These are phyloP conservation scores for Cyclophora albipunctata DNA, from an alignment of 2,888 invertebrate species.

Conservation along the genomic window DNA sequence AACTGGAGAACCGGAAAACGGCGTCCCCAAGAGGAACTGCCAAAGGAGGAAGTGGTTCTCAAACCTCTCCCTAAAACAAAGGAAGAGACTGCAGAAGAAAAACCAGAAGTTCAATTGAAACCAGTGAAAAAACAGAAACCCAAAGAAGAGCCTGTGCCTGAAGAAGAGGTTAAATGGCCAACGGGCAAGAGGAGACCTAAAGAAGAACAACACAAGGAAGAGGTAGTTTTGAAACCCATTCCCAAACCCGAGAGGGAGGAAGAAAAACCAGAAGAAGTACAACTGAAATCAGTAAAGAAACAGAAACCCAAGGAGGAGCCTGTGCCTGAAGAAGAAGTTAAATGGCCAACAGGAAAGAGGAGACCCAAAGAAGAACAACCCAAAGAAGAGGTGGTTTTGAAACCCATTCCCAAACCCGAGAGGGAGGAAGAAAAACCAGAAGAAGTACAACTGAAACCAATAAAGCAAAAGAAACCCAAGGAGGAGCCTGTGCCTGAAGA, in stretches of 20 bases:
- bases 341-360: conserved; percentile 38
- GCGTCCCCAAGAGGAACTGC: conserved; percentile 45
- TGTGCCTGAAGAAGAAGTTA: conserved; percentile 20
- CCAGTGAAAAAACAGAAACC: conserved; percentile 24
- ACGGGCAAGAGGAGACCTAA: conserved; percentile 25
- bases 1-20: conserved; percentile 44
- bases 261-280: conserved; percentile 31
- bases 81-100: conserved; percentile 31
- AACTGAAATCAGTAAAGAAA: conserved; percentile 29
- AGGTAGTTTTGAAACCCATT: conserved; percentile 47
- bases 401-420: conserved; percentile 45
- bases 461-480: conserved; percentile 27
- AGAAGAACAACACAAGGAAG: conserved; percentile 36
- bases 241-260: conserved; percentile 33
- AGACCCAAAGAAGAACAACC: conserved; percentile 43
- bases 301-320: conserved; percentile 36
- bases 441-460: conserved; percentile 38
- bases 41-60: conserved; percentile 5
- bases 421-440: conserved; percentile 40
- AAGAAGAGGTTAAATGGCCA: conserved; percentile 30
- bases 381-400: conserved; percentile 55
- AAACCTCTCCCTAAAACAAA: conserved; percentile 48
- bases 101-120: conserved; percentile 14
- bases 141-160: conserved; percentile 33
- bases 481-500: conserved; percentile 34